Evolutionary conservation across 1,140 invertebrate genomes (phyloP).

Genomic region (Meteorus sp.): DNA sequence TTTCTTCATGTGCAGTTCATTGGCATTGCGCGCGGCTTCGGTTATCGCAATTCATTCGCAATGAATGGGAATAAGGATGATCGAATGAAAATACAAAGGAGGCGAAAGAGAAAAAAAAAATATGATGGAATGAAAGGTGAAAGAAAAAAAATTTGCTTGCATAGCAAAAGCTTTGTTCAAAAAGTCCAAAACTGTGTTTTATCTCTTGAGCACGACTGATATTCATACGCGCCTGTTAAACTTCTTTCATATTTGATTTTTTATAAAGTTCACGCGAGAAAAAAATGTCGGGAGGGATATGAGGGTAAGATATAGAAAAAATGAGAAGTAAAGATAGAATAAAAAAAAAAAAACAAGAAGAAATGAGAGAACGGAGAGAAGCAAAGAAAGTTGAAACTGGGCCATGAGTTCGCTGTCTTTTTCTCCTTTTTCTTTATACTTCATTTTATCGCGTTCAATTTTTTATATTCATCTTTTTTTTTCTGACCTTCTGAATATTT

Average conservation of each 20-base stretch:
- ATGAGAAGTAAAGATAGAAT: not conserved
- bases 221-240: conserved; percentile 30
- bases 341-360: conserved; percentile 20
- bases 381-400: conserved; percentile 32
- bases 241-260: too few relatives aligned
- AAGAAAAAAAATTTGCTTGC: too few relatives aligned
- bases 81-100: too few relatives aligned
- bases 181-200: conserved; percentile 43
- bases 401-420: conserved; percentile 32
- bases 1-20: too few relatives aligned
- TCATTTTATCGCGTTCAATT: too few relatives aligned
- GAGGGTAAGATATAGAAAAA: conserved; percentile 17
- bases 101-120: too few relatives aligned
- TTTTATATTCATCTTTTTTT: too few relatives aligned
- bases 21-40: too few relatives aligned
- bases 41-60: too few relatives aligned
- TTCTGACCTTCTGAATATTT: too few relatives aligned
- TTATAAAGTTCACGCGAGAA: conserved; percentile 25
- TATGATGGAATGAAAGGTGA: not conserved
- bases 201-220: conserved; percentile 30
- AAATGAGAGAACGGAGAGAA: conserved; percentile 7
- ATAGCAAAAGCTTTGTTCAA: conserved; percentile 40
- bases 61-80: too few relatives aligned
- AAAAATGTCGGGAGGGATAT: conserved; percentile 18
- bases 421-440: not conserved